Base-by-base conservation (phyloP, 2,888 invertebrate genomes). In the Phortica okadai region DNA sequence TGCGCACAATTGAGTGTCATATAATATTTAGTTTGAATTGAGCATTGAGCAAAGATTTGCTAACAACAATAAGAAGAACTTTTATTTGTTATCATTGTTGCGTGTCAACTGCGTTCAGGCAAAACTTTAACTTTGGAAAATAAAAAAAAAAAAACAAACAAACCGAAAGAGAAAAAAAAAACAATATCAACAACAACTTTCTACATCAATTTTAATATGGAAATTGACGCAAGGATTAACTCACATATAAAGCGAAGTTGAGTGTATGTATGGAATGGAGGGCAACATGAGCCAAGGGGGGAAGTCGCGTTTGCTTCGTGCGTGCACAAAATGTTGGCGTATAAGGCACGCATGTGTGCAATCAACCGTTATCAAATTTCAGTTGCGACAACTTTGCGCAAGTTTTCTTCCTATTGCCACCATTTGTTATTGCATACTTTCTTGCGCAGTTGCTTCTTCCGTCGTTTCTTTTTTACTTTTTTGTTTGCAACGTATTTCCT, bases 1-100 rank as follows among this genome's bases (percentile, higher is more conserved):
- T 86, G 85, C 85, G 86, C 82, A 85, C 87, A 85, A 85, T 85
- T 87, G 87, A 85, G 87, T 85, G 85, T 87, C 85, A 85, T 85
- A 87, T 87, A 11, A 8, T 8, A 50, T 50, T 11, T 14, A 14
- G 14, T 14, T 50, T 14, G 50, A 50, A 50, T 50, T 50, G 50
- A 14, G 50, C 50, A 50, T 50, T 50, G 8, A 50, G 14, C 14
- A 14, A 8, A 14, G 50, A 8, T 50, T 50, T 58, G 44, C 16
- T 56, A 58, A 45, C 25, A 33, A 25, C n/a, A 73, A 66, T 8
- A 33, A 41, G 16, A 58, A 16, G 33, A 64, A 56, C 44, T n/a
- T 44, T 77, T 85, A 87, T 77, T 85, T 85, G 87, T 85, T 85
- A 85, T 85, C 85, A 86, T 87, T 85, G 87, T 87, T 83, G 87